phyloP scores from a whole-genome alignment of 2,797 vertebrate genomes.

The Chelidonichthys spinosus region DNA sequence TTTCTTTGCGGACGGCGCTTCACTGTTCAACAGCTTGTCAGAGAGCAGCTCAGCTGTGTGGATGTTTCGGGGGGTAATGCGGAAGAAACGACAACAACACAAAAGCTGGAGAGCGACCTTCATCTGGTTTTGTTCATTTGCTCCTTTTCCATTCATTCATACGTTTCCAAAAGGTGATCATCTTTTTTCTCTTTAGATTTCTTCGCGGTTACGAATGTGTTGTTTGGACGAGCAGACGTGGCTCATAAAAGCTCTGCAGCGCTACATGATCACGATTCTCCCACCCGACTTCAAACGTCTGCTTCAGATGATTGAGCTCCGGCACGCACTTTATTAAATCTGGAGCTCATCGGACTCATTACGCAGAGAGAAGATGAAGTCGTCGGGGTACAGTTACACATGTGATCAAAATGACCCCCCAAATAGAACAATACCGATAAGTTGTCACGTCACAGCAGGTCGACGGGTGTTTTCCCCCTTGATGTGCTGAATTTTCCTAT shows the following conservation, averaged over 20 bases:
- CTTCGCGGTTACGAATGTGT: background rate
- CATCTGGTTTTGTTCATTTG: background rate
- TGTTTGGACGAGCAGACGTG: background rate
- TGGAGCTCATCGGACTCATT: background rate
- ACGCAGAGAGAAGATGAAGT: background rate
- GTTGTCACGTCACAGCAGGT: background rate
- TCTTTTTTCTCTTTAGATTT: background rate
- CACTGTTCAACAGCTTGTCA: constrained; percentile 25
- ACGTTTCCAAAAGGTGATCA: background rate
- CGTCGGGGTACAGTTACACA: background rate
- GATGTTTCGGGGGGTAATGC: background rate
- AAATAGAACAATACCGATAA: background rate
- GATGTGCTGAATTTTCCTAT: no score
- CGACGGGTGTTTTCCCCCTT: background rate
- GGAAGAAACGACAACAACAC: background rate
- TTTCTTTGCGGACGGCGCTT: constrained; percentile 16
- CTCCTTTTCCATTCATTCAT: constrained; percentile 2
- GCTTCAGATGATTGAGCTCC: background rate
- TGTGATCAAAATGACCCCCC: background rate
- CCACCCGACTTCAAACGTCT: background rate
- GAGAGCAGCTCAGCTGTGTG: constrained; percentile 20
- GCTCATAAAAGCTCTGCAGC: background rate
- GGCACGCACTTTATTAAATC: no score
- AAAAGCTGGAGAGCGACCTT: background rate
- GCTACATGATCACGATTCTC: background rate